Base-by-base conservation (phyloP, 2,797 vertebrate genomes). In the Parambassis ranga region DNA sequence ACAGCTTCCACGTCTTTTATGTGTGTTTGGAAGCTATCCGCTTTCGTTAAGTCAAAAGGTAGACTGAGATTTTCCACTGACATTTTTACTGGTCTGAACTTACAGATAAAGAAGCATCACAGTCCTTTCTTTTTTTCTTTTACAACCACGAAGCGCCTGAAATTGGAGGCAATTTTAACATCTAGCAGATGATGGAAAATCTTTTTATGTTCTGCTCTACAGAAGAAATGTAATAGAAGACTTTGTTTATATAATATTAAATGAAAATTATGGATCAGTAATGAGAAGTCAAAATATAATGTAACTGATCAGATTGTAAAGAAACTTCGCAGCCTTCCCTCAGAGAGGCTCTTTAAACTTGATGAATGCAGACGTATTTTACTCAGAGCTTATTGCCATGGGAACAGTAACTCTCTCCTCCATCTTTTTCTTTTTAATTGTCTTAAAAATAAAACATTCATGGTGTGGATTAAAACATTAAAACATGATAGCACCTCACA, bases 331-430 rank as follows among this genome's bases (percentile, higher is more conserved):
- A 55, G 36, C 37, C 49, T 65, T 38, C 5, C 24, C 26, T 27
- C 26, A 19, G 26, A 32, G 43, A 56, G 23, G 8, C 41, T n/a
- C 67, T 74, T 76, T 39, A 49, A 59, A 81, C 52, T 65, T 51
- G 49, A 83, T 61, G 50, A 78, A 79, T 79, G 42, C 69, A 71
- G 71, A 76, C 61, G 75, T 71, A 65, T 70, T 78, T 67, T 41
- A 36, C n/a, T n/a, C n/a, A 7, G n/a, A 23, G 43, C 47, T 14
- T 42, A 77, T 80, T 67, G 60, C 74, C 68, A 85, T 84, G 78
- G 75, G 65, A 85, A 82, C 74, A 36, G 60, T 24, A 49, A 56
- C 65, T 41, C 52, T 71, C 61, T 76, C 52, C 49, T 75, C 52
- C 33, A 27, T 64, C 57, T 24, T n/a, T n/a, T n/a, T n/a, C n/a